Conservation (phyloP, 2,113 vertebrate genomes). For the Vulpes vulpes region DNA sequence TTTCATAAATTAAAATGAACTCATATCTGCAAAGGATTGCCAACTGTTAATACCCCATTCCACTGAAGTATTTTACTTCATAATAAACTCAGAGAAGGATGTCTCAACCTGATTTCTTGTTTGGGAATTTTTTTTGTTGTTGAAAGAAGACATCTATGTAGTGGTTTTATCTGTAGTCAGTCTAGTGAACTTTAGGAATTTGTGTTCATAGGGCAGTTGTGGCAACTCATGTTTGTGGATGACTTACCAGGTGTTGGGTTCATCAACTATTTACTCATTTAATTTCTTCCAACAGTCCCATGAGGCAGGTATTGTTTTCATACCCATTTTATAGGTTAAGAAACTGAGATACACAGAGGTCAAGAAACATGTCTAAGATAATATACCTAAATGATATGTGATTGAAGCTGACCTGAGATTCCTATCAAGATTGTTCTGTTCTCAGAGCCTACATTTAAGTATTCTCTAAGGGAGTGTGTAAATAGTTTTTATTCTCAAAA, state of each 20-base stretch:
- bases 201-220: not conserved
- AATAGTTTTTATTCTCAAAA: not conserved
- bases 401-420: not conserved
- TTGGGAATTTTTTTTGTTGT: not conserved
- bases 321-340: not conserved
- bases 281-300: not conserved
- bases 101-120: not conserved
- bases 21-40: not conserved
- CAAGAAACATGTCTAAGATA: not conserved
- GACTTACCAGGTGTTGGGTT: not conserved
- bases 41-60: not conserved
- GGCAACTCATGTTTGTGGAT: not conserved
- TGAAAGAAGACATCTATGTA: not conserved
- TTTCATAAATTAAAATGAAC: not conserved
- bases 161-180: not conserved
- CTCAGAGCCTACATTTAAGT: not conserved
- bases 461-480: not conserved
- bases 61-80: not conserved
- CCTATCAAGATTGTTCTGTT: not conserved
- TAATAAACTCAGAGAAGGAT: not conserved
- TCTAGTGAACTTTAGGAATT: not conserved
- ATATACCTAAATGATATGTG: not conserved
- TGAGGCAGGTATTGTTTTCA: not conserved
- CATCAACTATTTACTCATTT: not conserved
- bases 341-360: not conserved